Evolutionary conservation across 2,797 vertebrate species (phyloP), one percentile per base, ranked within the genome.

Genomic region (Periparus ater): DNA sequence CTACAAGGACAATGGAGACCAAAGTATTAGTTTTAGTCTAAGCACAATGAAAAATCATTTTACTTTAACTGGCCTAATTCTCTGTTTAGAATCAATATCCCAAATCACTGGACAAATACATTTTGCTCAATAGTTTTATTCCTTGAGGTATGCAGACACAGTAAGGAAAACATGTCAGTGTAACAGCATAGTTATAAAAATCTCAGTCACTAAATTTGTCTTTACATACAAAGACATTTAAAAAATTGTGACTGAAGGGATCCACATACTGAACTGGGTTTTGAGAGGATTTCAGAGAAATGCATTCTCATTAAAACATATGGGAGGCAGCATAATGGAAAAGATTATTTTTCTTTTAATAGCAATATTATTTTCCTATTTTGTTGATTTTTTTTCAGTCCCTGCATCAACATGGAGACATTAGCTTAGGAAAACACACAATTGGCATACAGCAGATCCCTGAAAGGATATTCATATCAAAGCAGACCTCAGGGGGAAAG

Each of bases 401-500:
- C 85, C 58, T 81, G 34, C 48, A 78, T 66, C 62, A 91, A 81
- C 51, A 66, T 3, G 27, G 70, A 84, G 36, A 92, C 21, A 57
- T 85, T 74, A 78, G 34, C 83, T 84, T 81, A 84, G 79, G 62
- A 71, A 94, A 77, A 50, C 17, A 91, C 25, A 80, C 74, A 84
- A 27, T 0, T 60, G 79, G 55, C 62, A 86, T 7, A 66, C 19
- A 79, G 30, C 34, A 73, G 51, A 95, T 82, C 55, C 79, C 77
- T 17, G 36, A 60, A 78, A 84, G 47, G n/a, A 53, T 74, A 72
- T 71, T 85, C 27, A 17, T 75, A 72, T 80, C 63, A 77, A 47
- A 94, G 44, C 45, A 81, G 51, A 89, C 80, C 81, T 94, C 53
- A 7, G 77, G 61, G 85, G 40, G 73, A 95, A 92, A 86, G 17